phyloP scores from a whole-genome alignment of 2,888 invertebrate genomes.

The Willowsia nigromaculata region DNA sequence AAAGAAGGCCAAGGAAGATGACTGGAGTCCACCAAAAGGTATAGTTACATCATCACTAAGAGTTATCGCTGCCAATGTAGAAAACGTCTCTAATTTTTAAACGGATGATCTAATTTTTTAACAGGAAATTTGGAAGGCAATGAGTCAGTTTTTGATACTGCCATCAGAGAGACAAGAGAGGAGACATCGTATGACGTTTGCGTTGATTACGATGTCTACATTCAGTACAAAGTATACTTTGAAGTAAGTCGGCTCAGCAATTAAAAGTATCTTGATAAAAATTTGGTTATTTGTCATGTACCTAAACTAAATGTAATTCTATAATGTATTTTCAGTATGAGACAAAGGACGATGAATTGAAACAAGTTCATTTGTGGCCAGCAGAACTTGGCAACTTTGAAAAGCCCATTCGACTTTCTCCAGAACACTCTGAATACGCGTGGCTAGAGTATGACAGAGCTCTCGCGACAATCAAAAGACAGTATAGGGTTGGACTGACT shows the following conservation, averaged over 20 bases:
- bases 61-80: not conserved
- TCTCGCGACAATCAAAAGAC: constrained; percentile 51
- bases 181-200: constrained; percentile 49
- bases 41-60: not conserved
- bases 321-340: constrained; percentile 59
- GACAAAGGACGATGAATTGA: constrained; percentile 54
- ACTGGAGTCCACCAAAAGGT: constrained; percentile 72
- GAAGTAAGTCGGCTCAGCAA: constrained; percentile 45
- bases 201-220: constrained; percentile 36
- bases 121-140: constrained; percentile 55
- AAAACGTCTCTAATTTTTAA: not conserved
- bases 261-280: not conserved
- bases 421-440: constrained; percentile 49
- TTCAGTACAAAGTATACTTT: constrained; percentile 63
- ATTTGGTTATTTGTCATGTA: not conserved
- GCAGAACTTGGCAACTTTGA: constrained; percentile 50
- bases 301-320: not conserved
- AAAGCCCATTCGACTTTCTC: constrained; percentile 58
- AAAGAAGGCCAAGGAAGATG: constrained; percentile 66
- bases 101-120: not conserved
- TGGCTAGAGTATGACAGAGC: constrained; percentile 49
- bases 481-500: constrained; percentile 47
- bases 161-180: constrained; percentile 64
- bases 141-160: constrained; percentile 58
- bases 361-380: constrained; percentile 66